Base-by-base conservation (phyloP, 2,888 invertebrate genomes). In the Anaspis maculata region DNA sequence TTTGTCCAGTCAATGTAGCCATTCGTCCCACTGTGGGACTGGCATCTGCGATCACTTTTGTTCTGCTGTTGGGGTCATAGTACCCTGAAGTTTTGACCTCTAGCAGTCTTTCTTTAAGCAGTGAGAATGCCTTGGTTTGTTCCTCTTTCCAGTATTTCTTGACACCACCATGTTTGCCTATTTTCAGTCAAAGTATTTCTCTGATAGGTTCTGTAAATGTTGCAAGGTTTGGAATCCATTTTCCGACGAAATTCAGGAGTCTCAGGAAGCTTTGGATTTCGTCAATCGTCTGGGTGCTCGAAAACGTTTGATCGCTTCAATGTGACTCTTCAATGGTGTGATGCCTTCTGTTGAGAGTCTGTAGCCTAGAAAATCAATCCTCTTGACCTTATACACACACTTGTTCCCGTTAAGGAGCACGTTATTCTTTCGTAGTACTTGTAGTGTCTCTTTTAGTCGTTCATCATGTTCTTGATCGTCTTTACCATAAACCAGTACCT, bases 201-300 rank as follows among this genome's bases (percentile, higher is more conserved):
- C 32, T 14, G 13, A 28, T 14, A n/a, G 26, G 32, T 27, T 32
- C 15, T 25, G 28, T 34, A 7, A n/a, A n/a, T n/a, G n/a, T n/a
- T 10, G 28, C 21, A 13, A 28, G 14, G 11, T 34, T 16, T n/a
- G 28, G 34, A 9, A 34, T 22, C 5, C 13, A 29, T 23, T 23
- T 34, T 3, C 28, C 34, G 9, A 28, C 28, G 13, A 38, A 62
- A 33, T 61, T 59, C 3, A 56, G 40, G 9, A 54, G 25, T 4
- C 54, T 54, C 1, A 53, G 29, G 19, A 52, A 54, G 23, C 51
- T 56, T 15, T 42, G 39, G 13, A 56, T 16, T 32, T 54, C 47
- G 15, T 41, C 44, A 1, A 37, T 29, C 3, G 45, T 49, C 30
- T 35, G 33, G 12, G 55, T 54, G 19, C 10, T 28, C 34, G 36